Evolutionary conservation across 2,797 vertebrate species (phyloP).

Genomic region (Phaenicophaeus curvirostris): DNA sequence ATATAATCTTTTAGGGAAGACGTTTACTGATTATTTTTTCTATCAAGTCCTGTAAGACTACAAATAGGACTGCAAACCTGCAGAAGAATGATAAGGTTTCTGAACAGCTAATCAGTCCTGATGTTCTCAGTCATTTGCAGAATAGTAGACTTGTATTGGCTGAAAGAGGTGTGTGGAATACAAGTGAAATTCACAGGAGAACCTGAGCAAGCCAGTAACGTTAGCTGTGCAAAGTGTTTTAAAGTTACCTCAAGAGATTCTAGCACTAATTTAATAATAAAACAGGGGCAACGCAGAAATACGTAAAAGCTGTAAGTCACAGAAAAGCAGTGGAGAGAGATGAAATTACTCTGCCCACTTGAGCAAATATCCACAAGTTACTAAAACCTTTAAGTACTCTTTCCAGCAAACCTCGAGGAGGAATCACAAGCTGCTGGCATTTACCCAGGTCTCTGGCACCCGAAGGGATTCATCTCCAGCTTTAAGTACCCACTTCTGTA

Average conservation of each 20-base stretch:
- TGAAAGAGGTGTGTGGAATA: background rate
- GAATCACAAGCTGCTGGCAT: background rate
- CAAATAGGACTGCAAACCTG: background rate
- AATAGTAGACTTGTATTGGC: background rate
- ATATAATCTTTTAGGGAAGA: background rate
- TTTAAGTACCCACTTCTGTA: background rate
- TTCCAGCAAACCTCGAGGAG: background rate
- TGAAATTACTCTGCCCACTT: background rate
- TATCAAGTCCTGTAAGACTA: background rate
- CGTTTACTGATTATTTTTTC: background rate
- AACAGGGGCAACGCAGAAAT: background rate
- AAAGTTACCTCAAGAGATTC: background rate
- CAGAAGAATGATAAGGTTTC: background rate
- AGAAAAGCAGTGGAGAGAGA: background rate
- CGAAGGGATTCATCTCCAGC: background rate
- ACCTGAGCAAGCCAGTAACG: background rate
- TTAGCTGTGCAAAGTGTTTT: background rate
- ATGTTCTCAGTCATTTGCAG: background rate
- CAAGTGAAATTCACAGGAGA: background rate
- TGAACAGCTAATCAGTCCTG: background rate
- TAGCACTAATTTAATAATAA: background rate
- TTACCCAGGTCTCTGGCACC: background rate
- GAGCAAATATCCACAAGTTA: background rate
- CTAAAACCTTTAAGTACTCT: background rate
- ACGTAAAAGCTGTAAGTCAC: background rate